Evolutionary conservation across 2,113 vertebrate species (phyloP).

Genomic region (Podilymbus podiceps): DNA sequence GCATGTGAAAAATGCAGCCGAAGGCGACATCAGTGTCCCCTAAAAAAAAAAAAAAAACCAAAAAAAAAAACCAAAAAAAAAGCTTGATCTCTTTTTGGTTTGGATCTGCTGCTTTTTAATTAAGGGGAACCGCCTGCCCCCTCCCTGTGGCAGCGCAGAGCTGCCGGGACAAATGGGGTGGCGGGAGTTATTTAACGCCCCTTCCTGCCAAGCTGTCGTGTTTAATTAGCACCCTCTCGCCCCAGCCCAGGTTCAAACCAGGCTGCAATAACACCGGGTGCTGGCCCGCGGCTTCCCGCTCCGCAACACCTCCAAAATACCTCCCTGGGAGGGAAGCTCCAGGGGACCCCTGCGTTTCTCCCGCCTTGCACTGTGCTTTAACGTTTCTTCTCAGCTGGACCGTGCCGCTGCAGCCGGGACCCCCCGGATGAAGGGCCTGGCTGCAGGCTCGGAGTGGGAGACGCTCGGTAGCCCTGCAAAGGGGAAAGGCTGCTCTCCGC

Average conservation of each 20-base stretch:
- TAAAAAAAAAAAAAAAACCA: no score
- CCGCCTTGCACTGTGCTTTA: rapidly evolving
- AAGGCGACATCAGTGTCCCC: background rate
- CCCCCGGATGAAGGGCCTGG: background rate
- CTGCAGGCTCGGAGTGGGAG: background rate
- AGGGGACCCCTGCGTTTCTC: background rate
- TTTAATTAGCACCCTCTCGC: slow-evolving; percentile 3
- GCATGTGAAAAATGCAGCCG: background rate
- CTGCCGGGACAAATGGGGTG: background rate
- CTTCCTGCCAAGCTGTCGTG: slow-evolving; percentile 15
- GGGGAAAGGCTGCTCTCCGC: background rate
- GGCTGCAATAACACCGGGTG: background rate
- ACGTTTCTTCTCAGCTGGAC: background rate
- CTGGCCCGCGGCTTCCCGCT: background rate
- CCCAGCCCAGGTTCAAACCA: background rate
- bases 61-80: no score
- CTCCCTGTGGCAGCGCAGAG: rapidly evolving
- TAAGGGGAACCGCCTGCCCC: background rate
- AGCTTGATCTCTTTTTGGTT: background rate
- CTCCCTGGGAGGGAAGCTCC: background rate
- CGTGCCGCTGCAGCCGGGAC: rapidly evolving
- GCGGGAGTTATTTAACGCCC: background rate
- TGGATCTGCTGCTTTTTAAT: background rate
- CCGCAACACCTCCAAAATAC: background rate
- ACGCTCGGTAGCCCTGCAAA: background rate